Evolutionary conservation across 2,888 invertebrate genomes (phyloP), one percentile per base, ranked within the genome.

Genomic region (Drosophila mimica): DNA sequence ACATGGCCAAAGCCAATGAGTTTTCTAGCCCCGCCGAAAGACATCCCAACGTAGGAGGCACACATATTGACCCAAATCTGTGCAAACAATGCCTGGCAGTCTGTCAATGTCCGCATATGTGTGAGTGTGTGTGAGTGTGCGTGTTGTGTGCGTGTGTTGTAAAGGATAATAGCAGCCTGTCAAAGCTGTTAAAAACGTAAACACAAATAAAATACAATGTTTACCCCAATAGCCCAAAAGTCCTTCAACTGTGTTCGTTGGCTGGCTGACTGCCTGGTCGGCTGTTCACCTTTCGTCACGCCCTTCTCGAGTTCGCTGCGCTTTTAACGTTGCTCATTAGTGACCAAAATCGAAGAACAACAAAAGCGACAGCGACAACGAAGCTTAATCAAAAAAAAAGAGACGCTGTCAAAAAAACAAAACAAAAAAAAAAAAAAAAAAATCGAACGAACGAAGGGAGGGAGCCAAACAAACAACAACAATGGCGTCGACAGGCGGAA

Each of bases 151-250:
- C 25, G 54, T 63, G 57, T 54, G 17, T 51, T 70, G 30, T 58
- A 82, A 82, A 79, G 81, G 81, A 81, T 81, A 81, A 82, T 77
- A 67, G 76, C 54, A 72, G 85, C 72, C 88, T 85, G 81, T 77
- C 86, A 76, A 75, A 78, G 76, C 88, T 89, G 85, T 89, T 89
- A 85, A 88, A 87, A 89, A 89, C 82, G 89, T 82, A 88, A 88
- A 85, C 85, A 88, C 76, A 84, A 89, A 83, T 79, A 86, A 87
- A 87, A 79, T 87, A 75, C 89, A 85, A 75, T 85, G 83, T 82
- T 84, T 85, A 79, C 78, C 68, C 57, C 57, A 49, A 30, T 46
- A 34, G 46, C 46, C 9, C 62, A 38, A 68, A 68, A 57, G 34
- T 57, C 61, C 70, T 67, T 40, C 40, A 58, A 43, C 54, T 43